Percentiles rank a stretch among this genome's conserved stretches.
Conservation (phyloP, 2,888 invertebrate genomes). For the Patella depressa region DNA sequence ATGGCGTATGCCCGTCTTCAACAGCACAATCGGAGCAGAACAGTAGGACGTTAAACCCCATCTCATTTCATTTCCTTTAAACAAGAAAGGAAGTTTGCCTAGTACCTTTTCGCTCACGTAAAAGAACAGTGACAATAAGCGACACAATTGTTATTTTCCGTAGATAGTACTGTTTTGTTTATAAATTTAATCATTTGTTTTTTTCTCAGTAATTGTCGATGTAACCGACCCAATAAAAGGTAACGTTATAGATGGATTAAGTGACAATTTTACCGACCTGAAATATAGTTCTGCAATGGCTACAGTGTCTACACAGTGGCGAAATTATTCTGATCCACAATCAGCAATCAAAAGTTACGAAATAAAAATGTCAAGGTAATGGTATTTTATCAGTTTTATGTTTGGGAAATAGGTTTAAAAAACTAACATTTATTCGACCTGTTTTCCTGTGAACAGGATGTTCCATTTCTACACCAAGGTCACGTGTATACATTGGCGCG, state of each 20-base stretch:
- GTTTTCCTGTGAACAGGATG: no score
- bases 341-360: constrained; percentile 47
- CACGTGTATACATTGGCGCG: not conserved
- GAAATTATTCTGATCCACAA: constrained; percentile 49
- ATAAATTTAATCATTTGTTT: no score
- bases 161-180: no score
- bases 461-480: no score
- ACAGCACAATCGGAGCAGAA: no score
- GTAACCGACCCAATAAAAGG: constrained; percentile 47
- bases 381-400: constrained; percentile 27
- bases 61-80: no score
- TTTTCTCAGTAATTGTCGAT: constrained; percentile 47
- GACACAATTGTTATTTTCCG: no score
- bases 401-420: not conserved
- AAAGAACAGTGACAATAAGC: no score
- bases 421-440: not conserved
- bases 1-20: no score
- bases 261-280: constrained; percentile 35
- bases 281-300: constrained; percentile 45
- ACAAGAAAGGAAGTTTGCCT: no score
- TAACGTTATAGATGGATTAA: constrained; percentile 46
- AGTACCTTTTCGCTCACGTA: no score
- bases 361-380: constrained; percentile 39
- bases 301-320: constrained; percentile 49
- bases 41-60: no score